phyloP scores from a whole-genome alignment of 1,140 invertebrate genomes.

The Trichonephila clavata region DNA sequence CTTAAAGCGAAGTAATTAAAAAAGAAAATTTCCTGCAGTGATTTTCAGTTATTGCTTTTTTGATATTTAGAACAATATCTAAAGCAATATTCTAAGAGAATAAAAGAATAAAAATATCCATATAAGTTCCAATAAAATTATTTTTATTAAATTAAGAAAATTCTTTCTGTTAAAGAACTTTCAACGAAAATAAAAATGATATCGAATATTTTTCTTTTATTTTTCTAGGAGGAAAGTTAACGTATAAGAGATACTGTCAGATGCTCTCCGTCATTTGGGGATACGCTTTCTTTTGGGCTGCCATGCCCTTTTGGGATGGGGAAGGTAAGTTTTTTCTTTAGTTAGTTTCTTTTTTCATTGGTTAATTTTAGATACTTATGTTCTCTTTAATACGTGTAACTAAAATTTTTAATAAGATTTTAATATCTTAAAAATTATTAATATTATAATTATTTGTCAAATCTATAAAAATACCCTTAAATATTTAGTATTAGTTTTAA shows the following conservation, averaged over 20 bases:
- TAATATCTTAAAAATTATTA: too few relatives aligned
- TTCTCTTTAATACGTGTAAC: too few relatives aligned
- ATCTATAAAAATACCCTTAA: too few relatives aligned
- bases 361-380: too few relatives aligned
- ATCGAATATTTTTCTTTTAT: not conserved
- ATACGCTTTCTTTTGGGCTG: slow-evolving; percentile 77
- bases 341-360: not conserved
- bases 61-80: not conserved
- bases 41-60: not conserved
- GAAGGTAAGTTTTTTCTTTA: slow-evolving; percentile 66
- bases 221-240: slow-evolving; percentile 69
- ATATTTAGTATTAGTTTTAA: too few relatives aligned
- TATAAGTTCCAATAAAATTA: not conserved
- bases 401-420: too few relatives aligned
- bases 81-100: not conserved
- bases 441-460: too few relatives aligned
- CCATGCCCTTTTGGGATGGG: slow-evolving; percentile 78
- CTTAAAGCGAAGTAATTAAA: too few relatives aligned
- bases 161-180: not conserved
- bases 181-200: not conserved
- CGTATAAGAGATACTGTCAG: slow-evolving; percentile 67
- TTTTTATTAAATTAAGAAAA: not conserved
- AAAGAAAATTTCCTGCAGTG: not conserved
- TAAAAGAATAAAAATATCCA: not conserved
- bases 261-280: slow-evolving; percentile 74